These are phyloP conservation scores for Theristicus caerulescens DNA, from an alignment of 2,113 vertebrate genomes.

Conservation along the genomic window DNA sequence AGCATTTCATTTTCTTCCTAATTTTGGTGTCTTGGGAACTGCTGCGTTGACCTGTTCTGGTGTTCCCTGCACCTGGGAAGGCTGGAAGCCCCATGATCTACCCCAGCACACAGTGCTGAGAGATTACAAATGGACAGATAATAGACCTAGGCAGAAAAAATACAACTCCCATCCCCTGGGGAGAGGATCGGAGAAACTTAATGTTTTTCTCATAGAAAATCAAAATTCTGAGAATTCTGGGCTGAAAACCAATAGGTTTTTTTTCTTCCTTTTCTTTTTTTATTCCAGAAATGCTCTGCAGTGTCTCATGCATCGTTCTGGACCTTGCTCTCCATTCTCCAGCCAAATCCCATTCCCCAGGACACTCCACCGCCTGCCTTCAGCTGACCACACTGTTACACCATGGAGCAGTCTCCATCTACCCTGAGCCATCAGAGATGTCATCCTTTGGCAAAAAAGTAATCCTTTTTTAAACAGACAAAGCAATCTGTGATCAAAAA, in stretches of 20 bases:
- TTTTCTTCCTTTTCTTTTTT: accelerated
- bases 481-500: not conserved
- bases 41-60: not conserved
- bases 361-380: not conserved
- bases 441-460: not conserved
- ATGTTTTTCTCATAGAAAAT: not conserved
- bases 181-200: not conserved
- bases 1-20: not conserved
- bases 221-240: not conserved
- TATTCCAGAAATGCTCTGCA: not conserved
- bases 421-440: not conserved
- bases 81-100: not conserved
- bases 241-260: not conserved
- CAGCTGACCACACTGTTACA: not conserved
- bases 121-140: not conserved
- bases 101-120: not conserved
- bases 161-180: not conserved
- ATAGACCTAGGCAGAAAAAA: not conserved
- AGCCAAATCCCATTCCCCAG: not conserved
- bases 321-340: not conserved
- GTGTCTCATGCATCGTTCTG: not conserved
- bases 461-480: not conserved
- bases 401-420: not conserved
- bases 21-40: not conserved
- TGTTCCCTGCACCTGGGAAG: not conserved